Conservation (phyloP, 2,888 invertebrate genomes). For the Amphipoea lucens region DNA sequence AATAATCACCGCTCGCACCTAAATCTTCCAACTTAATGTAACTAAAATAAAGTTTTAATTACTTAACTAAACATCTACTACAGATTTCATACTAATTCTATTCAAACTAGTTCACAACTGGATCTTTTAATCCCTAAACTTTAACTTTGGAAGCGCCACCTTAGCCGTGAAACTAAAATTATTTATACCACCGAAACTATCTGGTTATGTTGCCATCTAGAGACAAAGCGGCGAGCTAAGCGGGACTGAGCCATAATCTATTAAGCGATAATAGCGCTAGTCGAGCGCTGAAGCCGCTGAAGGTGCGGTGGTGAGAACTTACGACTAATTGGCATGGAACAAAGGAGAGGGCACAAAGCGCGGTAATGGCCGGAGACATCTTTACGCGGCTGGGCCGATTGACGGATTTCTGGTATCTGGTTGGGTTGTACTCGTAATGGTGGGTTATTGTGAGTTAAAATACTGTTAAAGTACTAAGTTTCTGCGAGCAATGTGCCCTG, state of each 20-base stretch:
- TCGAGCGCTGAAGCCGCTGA: slow-evolving; percentile 63
- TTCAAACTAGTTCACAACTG: slow-evolving; percentile 31
- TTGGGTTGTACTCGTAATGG: not conserved
- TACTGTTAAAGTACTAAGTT: not conserved
- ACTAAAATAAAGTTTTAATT: slow-evolving; percentile 51
- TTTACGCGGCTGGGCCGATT: slow-evolving; percentile 60
- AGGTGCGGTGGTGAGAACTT: slow-evolving; percentile 59
- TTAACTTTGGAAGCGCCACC: slow-evolving; percentile 18
- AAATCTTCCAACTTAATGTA: slow-evolving; percentile 10
- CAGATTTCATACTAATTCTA: slow-evolving; percentile 46
- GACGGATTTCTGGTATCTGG: slow-evolving; percentile 47
- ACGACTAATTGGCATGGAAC: slow-evolving; percentile 82
- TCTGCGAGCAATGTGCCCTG: too few relatives aligned
- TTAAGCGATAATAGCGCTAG: slow-evolving; percentile 80
- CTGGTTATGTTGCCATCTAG: slow-evolving; percentile 61
- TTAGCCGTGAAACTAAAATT: slow-evolving; percentile 70
- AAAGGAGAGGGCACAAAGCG: slow-evolving; percentile 77
- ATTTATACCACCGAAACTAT: slow-evolving; percentile 70
- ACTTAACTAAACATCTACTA: slow-evolving; percentile 36
- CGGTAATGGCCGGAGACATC: slow-evolving; percentile 80
- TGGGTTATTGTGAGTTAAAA: not conserved
- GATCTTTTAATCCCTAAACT: slow-evolving; percentile 44
- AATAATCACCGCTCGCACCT: not conserved
- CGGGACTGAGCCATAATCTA: slow-evolving; percentile 77
- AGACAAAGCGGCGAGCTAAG: slow-evolving; percentile 74